Evolutionary conservation across 2,888 invertebrate genomes (phyloP).

Genomic region (Hipparchia semele): DNA sequence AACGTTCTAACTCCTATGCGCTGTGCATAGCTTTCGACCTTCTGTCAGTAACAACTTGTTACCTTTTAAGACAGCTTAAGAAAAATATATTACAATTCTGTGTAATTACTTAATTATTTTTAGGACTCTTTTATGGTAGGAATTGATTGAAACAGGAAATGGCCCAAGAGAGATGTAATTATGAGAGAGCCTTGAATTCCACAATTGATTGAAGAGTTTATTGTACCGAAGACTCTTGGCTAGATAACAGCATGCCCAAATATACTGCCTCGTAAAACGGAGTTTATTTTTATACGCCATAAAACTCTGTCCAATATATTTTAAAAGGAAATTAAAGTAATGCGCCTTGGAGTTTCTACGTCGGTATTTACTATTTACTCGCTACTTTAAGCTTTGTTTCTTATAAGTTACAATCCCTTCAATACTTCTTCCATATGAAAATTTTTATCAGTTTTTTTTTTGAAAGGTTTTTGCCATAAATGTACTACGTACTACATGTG

Average conservation of each 20-base stretch:
- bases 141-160: slow-evolving; percentile 7
- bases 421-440: too few species aligned
- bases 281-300: slow-evolving; percentile 58
- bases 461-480: too few species aligned
- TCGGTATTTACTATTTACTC: neutral
- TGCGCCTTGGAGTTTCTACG: neutral
- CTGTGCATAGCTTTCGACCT: too few species aligned
- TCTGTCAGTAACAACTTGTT: too few species aligned
- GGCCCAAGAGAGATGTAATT: slow-evolving; percentile 34
- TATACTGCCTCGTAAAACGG: slow-evolving; percentile 59
- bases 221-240: slow-evolving; percentile 49
- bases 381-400: neutral
- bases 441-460: too few species aligned
- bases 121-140: neutral
- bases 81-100: neutral
- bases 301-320: slow-evolving; percentile 56
- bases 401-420: neutral
- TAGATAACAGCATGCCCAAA: slow-evolving; percentile 54
- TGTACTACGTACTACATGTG: too few species aligned
- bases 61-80: neutral
- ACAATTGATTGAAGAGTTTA: slow-evolving; percentile 39
- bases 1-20: too few species aligned
- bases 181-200: slow-evolving; percentile 26
- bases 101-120: neutral
- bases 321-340: slow-evolving; percentile 54